These are phyloP conservation scores for Dendroctonus ponderosae DNA, from an alignment of 1,140 invertebrate genomes.

Conservation along the genomic window DNA sequence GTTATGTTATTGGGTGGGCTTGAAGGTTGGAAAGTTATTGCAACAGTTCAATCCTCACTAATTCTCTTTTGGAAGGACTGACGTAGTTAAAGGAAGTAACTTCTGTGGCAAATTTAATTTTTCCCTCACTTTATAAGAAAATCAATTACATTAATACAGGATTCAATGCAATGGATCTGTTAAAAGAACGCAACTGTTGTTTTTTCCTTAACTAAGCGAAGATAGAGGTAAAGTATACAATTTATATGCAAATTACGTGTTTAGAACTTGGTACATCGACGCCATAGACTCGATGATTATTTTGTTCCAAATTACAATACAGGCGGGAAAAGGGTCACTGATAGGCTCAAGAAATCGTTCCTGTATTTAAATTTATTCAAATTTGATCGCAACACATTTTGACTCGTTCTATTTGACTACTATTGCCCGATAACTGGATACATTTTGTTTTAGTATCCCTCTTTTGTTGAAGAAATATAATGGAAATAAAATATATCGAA, in stretches of 20 bases:
- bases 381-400: conserved; percentile 11
- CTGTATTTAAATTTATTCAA: conserved; percentile 26
- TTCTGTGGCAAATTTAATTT: too few species aligned
- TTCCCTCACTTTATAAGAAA: background rate
- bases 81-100: too few species aligned
- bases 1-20: too few species aligned
- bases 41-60: too few species aligned
- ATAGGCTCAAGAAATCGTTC: conserved; percentile 7
- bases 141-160: background rate
- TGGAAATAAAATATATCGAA: too few species aligned
- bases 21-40: too few species aligned
- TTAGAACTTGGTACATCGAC: conserved; percentile 14
- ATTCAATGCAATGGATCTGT: background rate
- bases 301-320: conserved; percentile 9
- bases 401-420: background rate
- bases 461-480: background rate
- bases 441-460: background rate
- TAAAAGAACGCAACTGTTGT: background rate
- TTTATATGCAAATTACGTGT: conserved; percentile 14
- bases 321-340: conserved; percentile 17
- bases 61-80: too few species aligned
- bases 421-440: background rate
- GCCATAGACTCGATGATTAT: conserved; percentile 10
- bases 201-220: background rate
- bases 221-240: conserved; percentile 5